A percentile compares a stretch with the other conserved stretches of the same genome.
phyloP scores from a whole-genome alignment of 2,797 vertebrate species.

The Gymnoscopelus microlampas region DNA sequence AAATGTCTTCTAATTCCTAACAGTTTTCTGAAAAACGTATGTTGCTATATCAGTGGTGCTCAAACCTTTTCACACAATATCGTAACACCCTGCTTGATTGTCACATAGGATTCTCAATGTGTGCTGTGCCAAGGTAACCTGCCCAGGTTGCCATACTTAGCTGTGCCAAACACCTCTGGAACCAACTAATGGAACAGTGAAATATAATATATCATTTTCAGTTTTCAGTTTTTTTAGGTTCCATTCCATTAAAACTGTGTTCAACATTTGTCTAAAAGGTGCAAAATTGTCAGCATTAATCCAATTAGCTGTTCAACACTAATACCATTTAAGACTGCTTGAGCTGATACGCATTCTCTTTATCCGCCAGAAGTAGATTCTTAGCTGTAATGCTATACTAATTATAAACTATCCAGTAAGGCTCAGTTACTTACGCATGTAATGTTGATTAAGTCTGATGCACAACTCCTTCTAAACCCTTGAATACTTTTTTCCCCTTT shows the following conservation, averaged over 20 bases:
- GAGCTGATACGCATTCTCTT: slow-evolving; percentile 26
- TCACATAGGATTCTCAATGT: no score
- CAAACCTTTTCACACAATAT: no score
- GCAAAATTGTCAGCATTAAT: slow-evolving; percentile 4
- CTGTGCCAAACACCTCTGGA: no score
- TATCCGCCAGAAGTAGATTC: slow-evolving; percentile 33
- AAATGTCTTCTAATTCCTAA: no score
- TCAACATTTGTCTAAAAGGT: slow-evolving; percentile 14
- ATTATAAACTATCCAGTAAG: slow-evolving; percentile 30
- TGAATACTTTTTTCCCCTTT: slow-evolving; percentile 22
- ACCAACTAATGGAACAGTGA: background rate
- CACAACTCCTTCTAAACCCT: slow-evolving; percentile 52
- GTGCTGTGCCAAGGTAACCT: no score
- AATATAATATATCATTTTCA: background rate
- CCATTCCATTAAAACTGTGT: background rate
- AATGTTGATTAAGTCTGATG: slow-evolving; percentile 48
- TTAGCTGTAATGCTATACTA: slow-evolving; percentile 17
- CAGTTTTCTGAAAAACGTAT: no score
- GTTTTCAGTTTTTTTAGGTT: no score
- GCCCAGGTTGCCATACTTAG: no score
- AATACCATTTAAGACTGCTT: background rate
- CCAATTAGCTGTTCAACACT: background rate
- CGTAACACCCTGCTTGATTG: no score
- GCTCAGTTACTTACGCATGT: slow-evolving; percentile 31
- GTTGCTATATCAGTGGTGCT: no score